Conservation (phyloP, 2,113 vertebrate species). For the Polypterus senegalus region DNA sequence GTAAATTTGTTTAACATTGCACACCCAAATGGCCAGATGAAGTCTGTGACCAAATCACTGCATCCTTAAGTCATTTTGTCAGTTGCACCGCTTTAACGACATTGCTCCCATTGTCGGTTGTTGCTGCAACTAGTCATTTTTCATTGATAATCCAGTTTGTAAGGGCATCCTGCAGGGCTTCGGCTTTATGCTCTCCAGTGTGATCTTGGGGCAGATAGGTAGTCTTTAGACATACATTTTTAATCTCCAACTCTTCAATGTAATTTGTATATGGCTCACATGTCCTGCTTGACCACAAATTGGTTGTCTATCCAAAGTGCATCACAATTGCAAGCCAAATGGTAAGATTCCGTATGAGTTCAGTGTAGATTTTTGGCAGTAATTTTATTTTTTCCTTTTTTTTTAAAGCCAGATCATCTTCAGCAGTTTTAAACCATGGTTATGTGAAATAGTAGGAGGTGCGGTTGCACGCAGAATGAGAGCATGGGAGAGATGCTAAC, state of each 20-base stretch:
- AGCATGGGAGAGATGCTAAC: no score
- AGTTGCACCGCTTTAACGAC: slow-evolving; percentile 17
- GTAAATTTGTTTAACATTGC: background rate
- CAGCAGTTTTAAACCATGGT: no score
- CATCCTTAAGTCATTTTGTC: slow-evolving; percentile 14
- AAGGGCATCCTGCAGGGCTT: slow-evolving; percentile 18
- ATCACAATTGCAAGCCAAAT: no score
- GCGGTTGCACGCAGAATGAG: no score
- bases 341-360: no score
- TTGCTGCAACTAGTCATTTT: slow-evolving; percentile 19
- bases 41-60: slow-evolving; percentile 22
- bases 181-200: background rate
- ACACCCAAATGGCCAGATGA: slow-evolving; percentile 18
- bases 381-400: no score
- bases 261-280: background rate
- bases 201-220: no score
- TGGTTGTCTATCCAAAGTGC: no score
- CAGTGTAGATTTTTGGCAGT: no score
- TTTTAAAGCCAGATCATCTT: no score
- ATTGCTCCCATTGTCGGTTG: slow-evolving; percentile 14
- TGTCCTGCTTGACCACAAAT: slow-evolving; percentile 17
- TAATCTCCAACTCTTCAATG: slow-evolving; percentile 17
- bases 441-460: no score
- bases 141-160: slow-evolving; percentile 13
- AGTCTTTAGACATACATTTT: background rate